Base-by-base conservation (phyloP, 2,113 vertebrate genomes). In the Notiomystis cincta region DNA sequence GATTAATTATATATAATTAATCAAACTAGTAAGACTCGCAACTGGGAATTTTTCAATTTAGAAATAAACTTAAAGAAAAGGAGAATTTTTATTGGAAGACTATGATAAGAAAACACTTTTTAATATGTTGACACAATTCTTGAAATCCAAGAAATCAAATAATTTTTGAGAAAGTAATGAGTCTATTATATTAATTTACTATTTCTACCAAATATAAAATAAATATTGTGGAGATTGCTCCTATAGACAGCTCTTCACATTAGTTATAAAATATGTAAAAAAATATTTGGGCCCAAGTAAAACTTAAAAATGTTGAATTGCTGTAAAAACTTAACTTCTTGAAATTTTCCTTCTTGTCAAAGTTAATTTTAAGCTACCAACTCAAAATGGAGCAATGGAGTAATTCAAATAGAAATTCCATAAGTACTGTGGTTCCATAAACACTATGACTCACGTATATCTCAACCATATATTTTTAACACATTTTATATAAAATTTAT, bases 171-270 rank as follows among this genome's bases (percentile, higher is more conserved):
- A 75, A 75, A 76, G 1, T 38, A 62, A 22, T 67, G 4, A 2
- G 40, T 62, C 3, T 70, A 15, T 61, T 71, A 16, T 31, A 70
- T 18, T 54, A 25, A 38, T 50, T 72, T 35, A 23, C 6, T 3
- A 22, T 57, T 61, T 82, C 35, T 87, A 2, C 6, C 6, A 50
- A 67, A 61, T 37, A 40, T 15, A 44, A 67, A 58, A 31, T 33
- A 25, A 65, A 37, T 47, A 5, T 20, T 66, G 5, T 42, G 8
- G 6, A 0, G 0, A 2, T 13, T 61, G 65, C 62, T 30, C 24
- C 25, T 57, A 15, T 3, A n/a, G 1, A 6, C 1, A 0, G 6
- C 4, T 33, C n/a, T 69, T 80, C 28, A 44, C 7, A n/a, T 53
- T 62, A 48, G 42, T n/a, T 48, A 53, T 16, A 77, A 40, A 82